phyloP scores from a whole-genome alignment of 2,797 vertebrate species.

The Etheostoma perlongum region DNA sequence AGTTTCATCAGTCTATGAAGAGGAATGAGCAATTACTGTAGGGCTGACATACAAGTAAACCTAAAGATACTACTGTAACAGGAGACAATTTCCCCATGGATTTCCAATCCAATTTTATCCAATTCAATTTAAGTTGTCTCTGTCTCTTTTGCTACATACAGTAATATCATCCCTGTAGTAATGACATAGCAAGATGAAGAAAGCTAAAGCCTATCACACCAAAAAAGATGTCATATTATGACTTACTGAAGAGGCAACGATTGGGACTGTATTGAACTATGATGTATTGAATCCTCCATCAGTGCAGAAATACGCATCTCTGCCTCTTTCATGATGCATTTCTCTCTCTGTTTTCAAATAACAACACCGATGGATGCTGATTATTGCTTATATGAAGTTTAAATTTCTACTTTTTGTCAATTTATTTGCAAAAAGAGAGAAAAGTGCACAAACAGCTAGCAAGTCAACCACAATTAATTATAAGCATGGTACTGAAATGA shows the following conservation, averaged over 20 bases:
- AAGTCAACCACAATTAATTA: background rate
- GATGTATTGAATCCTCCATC: background rate
- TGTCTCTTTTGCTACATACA: background rate
- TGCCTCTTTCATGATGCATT: background rate
- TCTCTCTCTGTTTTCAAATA: background rate
- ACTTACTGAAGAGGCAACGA: too few species aligned
- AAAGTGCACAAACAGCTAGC: background rate
- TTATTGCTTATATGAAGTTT: background rate
- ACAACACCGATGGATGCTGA: background rate
- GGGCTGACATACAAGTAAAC: background rate
- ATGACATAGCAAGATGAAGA: too few species aligned
- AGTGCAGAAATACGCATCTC: background rate
- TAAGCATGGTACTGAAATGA: background rate
- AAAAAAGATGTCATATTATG: background rate
- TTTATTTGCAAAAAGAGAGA: background rate
- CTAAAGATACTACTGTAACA: conserved; percentile 18
- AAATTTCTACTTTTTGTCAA: background rate
- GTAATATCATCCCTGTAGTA: background rate
- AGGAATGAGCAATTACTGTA: conserved; percentile 25
- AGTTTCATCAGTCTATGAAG: conserved; percentile 21
- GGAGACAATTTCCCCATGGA: background rate
- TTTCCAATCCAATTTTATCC: background rate
- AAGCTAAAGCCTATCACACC: background rate
- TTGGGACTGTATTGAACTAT: background rate
- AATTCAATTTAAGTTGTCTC: background rate